A percentile compares a stretch with the other conserved stretches of the same genome.
These are phyloP conservation scores for Arctia plantaginis DNA, from an alignment of 2,888 invertebrate genomes.

Conservation along the genomic window DNA sequence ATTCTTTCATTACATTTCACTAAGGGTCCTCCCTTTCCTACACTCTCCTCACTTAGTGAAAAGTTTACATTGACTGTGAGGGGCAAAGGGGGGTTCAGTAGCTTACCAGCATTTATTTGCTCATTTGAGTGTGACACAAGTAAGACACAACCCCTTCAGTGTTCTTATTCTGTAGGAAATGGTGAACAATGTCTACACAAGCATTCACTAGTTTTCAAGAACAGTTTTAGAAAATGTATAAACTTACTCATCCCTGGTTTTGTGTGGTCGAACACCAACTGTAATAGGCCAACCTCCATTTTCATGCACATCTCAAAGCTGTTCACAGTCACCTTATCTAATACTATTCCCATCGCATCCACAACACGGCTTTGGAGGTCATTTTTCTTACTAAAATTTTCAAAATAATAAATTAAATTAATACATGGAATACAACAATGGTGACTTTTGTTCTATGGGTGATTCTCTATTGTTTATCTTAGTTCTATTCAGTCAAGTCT, in stretches of 20 bases:
- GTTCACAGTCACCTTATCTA: constrained; percentile 81
- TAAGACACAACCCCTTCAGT: too few species aligned
- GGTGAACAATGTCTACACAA: too few species aligned
- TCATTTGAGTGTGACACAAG: too few species aligned
- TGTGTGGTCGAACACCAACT: constrained; percentile 84
- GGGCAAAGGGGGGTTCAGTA: too few species aligned
- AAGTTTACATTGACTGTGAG: too few species aligned
- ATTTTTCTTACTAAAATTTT: constrained; percentile 69
- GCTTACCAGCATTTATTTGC: too few species aligned
- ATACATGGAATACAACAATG: background rate
- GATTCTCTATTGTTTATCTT: background rate
- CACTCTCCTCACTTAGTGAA: too few species aligned
- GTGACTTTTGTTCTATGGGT: background rate
- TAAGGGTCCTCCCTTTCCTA: too few species aligned
- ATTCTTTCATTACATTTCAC: too few species aligned
- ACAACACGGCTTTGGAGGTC: constrained; percentile 82
- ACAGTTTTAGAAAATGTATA: background rate
- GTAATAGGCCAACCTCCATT: constrained; percentile 83
- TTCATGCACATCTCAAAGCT: constrained; percentile 84
- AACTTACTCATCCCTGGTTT: constrained; percentile 82
- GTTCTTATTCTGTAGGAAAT: too few species aligned
- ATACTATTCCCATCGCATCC: constrained; percentile 78
- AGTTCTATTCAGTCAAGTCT: too few species aligned
- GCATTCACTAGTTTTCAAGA: too few species aligned
- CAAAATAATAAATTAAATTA: background rate